These are phyloP conservation scores for Apamea monoglypha DNA, from an alignment of 2,888 invertebrate species.

Conservation along the genomic window DNA sequence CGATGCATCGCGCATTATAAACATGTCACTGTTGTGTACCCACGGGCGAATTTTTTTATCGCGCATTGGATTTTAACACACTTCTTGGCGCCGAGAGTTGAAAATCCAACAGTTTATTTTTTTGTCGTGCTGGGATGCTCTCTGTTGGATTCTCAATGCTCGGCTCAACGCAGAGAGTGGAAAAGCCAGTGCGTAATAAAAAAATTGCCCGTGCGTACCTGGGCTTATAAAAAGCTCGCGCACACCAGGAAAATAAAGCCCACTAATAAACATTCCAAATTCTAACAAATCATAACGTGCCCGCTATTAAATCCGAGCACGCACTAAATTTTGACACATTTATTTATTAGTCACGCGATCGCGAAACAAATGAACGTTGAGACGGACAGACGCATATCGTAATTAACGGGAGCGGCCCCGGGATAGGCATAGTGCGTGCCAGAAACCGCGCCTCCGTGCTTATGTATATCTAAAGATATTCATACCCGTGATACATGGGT, in stretches of 20 bases:
- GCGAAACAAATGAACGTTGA: conserved; percentile 65
- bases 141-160: background rate
- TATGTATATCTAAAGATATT: conserved; percentile 70
- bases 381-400: conserved; percentile 68
- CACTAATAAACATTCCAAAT: conserved; percentile 34
- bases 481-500: conserved; percentile 62
- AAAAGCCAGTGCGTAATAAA: background rate
- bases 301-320: conserved; percentile 47
- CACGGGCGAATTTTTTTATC: background rate
- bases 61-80: background rate
- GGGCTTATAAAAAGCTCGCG: conserved; percentile 1
- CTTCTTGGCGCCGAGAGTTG: background rate
- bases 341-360: conserved; percentile 67
- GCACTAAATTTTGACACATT: conserved; percentile 51
- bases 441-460: conserved; percentile 58
- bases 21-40: background rate
- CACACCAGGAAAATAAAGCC: conserved; percentile 19
- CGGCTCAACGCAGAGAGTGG: background rate
- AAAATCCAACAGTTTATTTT: background rate
- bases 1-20: background rate
- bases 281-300: conserved; percentile 40
- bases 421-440: conserved; percentile 52
- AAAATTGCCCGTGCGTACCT: background rate
- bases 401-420: conserved; percentile 60
- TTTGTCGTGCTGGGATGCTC: background rate